Evolutionary conservation across 2,113 vertebrate species (phyloP).

Genomic region (Petrocephalus microphthalmus): DNA sequence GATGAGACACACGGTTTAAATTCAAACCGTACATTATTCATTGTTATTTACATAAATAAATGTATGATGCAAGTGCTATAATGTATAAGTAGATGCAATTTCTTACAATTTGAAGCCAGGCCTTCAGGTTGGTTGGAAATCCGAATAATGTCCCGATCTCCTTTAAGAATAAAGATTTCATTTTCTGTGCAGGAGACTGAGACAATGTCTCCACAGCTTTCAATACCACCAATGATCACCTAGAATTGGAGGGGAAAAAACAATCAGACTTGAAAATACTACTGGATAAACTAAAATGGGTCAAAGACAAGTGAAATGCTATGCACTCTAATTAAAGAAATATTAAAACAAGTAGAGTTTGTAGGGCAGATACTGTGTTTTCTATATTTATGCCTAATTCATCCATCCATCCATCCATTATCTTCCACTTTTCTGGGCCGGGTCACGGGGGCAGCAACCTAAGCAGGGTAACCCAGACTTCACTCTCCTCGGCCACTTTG

Average conservation of each 20-base stretch:
- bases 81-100: neutral
- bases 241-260: conserved; percentile 37
- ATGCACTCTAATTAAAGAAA: neutral
- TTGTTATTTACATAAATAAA: neutral
- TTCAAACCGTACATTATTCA: too few species aligned
- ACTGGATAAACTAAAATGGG: neutral
- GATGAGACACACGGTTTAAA: too few species aligned
- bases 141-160: conserved; percentile 86
- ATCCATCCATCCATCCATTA: too few species aligned
- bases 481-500: too few species aligned
- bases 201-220: conserved; percentile 87
- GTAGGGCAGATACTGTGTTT: neutral
- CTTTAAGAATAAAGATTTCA: conserved; percentile 92
- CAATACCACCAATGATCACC: conserved; percentile 83
- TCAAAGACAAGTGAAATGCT: neutral
- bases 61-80: neutral
- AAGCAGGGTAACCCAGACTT: too few species aligned
- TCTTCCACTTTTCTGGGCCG: too few species aligned
- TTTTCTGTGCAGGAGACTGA: conserved; percentile 88
- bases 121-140: conserved; percentile 84
- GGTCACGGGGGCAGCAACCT: too few species aligned
- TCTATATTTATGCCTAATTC: neutral
- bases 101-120: conserved; percentile 67
- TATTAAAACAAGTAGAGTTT: neutral
- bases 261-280: neutral